phyloP scores from a whole-genome alignment of 2,888 invertebrate species.

The Eupsilia transversa region DNA sequence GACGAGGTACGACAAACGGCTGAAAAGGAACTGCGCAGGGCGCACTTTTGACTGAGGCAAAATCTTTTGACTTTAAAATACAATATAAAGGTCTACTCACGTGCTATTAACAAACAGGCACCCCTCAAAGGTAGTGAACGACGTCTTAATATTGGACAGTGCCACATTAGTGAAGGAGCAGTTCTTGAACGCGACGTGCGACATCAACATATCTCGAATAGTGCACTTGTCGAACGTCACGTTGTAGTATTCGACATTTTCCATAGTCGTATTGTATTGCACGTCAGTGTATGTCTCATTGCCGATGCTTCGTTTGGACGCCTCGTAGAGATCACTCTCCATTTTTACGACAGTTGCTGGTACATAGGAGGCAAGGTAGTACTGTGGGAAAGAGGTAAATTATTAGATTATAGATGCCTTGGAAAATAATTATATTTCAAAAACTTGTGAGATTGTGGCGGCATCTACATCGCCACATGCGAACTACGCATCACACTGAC shows the following conservation, averaged over 20 bases:
- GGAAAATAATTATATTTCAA: too few species aligned
- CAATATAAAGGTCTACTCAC: too few species aligned
- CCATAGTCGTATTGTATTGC: slow-evolving; percentile 90
- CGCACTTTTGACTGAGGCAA: too few species aligned
- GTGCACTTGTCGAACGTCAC: slow-evolving; percentile 92
- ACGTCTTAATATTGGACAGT: slow-evolving; percentile 93
- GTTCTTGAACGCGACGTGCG: slow-evolving; percentile 93
- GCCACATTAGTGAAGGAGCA: slow-evolving; percentile 93
- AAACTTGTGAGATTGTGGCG: too few species aligned
- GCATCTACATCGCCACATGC: too few species aligned
- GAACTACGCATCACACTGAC: too few species aligned
- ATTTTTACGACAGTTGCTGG: slow-evolving; percentile 86
- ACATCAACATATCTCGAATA: slow-evolving; percentile 92
- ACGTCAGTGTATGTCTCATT: slow-evolving; percentile 80
- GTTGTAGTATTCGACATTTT: slow-evolving; percentile 92
- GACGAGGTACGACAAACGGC: too few species aligned
- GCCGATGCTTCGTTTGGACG: slow-evolving; percentile 74
- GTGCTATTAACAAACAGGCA: slow-evolving; percentile 89
- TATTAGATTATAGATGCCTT: too few species aligned
- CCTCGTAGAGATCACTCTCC: slow-evolving; percentile 79
- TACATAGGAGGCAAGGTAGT: slow-evolving; percentile 90
- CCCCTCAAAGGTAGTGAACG: slow-evolving; percentile 92
- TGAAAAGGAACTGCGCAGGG: too few species aligned
- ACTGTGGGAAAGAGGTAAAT: slow-evolving; percentile 80
- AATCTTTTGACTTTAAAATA: too few species aligned